Evolutionary conservation across 2,888 invertebrate genomes (phyloP), one percentile per base, ranked within the genome.

Genomic region (Endotricha flammealis): DNA sequence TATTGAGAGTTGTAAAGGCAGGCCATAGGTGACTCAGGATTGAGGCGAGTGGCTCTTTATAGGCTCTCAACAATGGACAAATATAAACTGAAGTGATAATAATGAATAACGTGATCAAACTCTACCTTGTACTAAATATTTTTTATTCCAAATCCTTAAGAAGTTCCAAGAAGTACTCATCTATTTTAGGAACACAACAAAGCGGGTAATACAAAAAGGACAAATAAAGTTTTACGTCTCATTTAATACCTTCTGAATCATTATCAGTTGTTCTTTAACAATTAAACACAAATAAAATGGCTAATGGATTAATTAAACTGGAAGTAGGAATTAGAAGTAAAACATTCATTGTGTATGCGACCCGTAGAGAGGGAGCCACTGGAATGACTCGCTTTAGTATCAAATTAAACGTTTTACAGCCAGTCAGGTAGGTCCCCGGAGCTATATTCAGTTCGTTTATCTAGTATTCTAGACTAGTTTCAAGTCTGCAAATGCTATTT

Each of bases 371-470:
- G 12, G 13, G 4, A 13, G 13, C 14, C 16, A 13, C 27, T 33
- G 11, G 22, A 28, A 44, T 29, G 10, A 24, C 31, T 33, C 36
- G 33, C 39, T 38, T 44, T 34, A 44, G 36, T 41, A 24, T 17
- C 39, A 36, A 41, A 40, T 45, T 40, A 42, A 45, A 45, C 62
- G 62, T 59, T 64, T 57, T 53, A 57, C 48, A 50, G 48, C 49
- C n/a, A 55, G 54, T 53, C 58, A 60, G 43, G 43, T 51, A 44
- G 48, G 42, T 54, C 65, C 53, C 64, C 20, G 38, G 57, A 52
- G 60, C 47, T 47, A 48, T 49, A 69, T 68, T 57, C 53, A 58
- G 66, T 64, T 44, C 53, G 61, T 67, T 69, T 66, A 69, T 62
- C 63, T 60, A 52, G 40, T 69, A 65, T 68, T 62, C 63, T 60